Percentiles rank a stretch among this genome's conserved stretches.
These are phyloP conservation scores for Paralichthys olivaceus DNA, from an alignment of 2,113 vertebrate species.

Conservation along the genomic window DNA sequence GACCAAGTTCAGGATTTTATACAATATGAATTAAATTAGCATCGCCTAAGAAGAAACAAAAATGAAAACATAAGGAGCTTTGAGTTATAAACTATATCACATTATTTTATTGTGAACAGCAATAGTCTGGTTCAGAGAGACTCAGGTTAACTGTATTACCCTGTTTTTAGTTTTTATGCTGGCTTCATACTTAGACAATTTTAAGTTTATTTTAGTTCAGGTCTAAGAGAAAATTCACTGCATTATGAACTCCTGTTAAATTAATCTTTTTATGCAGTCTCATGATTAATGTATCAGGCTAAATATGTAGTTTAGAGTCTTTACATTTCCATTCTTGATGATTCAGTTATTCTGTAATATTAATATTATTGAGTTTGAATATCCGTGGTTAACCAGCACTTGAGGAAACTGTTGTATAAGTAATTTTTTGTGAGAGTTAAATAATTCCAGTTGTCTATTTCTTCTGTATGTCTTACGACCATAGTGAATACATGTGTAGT, in stretches of 20 bases:
- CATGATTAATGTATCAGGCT: slow-evolving; percentile 28
- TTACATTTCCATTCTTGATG: neutral
- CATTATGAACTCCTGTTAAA: slow-evolving; percentile 9
- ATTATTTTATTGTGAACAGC: no score
- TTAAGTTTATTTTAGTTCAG: neutral
- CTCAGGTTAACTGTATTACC: no score
- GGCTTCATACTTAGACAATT: no score
- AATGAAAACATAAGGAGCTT: neutral
- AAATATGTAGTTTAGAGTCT: neutral
- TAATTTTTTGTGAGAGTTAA: no score
- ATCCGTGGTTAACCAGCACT: no score
- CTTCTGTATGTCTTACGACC: neutral
- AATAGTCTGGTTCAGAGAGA: no score
- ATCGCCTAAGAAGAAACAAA: neutral
- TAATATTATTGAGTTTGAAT: neutral
- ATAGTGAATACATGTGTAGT: neutral
- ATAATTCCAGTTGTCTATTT: neutral
- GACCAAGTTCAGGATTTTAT: neutral
- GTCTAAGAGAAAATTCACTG: slow-evolving; percentile 1
- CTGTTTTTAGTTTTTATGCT: no score
- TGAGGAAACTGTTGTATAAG: no score
- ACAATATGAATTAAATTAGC: neutral
- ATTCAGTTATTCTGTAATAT: slow-evolving; percentile 3
- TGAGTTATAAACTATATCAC: no score
- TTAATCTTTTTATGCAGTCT: neutral